A percentile compares a stretch with the other conserved stretches of the same genome.
Conservation (phyloP, 64 coral and sea anemone species). For the Montipora efflorescens region DNA sequence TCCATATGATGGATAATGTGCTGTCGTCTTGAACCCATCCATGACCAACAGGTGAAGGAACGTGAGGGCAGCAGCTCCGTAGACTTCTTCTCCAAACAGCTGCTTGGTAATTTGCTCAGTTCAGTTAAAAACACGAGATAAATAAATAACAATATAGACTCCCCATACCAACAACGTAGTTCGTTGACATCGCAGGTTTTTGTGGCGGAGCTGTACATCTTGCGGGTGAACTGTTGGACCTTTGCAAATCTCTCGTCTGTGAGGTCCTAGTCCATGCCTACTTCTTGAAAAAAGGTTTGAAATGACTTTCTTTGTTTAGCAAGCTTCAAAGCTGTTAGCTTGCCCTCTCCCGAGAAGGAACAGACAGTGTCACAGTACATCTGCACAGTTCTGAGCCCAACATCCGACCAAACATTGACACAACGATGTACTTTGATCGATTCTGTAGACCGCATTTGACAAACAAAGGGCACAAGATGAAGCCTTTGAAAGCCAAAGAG, state of each 20-base stretch:
- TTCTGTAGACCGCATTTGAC: background rate
- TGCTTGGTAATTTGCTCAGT: too few species aligned
- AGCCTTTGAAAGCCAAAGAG: background rate
- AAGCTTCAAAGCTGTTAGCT: constrained; percentile 13
- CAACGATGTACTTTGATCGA: constrained; percentile 3
- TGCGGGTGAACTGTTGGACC: constrained; percentile 8
- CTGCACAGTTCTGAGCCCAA: constrained; percentile 12
- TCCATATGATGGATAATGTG: too few species aligned
- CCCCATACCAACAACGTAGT: constrained; percentile 33
- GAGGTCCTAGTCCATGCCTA: constrained; percentile 28
- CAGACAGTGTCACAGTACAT: constrained; percentile 34
- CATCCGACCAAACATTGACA: constrained; percentile 7
- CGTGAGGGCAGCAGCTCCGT: too few species aligned
- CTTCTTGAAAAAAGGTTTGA: constrained; percentile 9
- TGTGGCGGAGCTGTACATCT: too few species aligned
- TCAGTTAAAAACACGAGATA: too few species aligned
- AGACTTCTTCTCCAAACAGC: too few species aligned
- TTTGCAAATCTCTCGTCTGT: constrained; percentile 1
- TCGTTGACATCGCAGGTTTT: too few species aligned
- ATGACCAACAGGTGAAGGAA: too few species aligned
- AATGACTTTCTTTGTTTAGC: background rate
- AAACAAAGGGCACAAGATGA: constrained; percentile 7
- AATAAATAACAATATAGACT: background rate
- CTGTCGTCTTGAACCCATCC: too few species aligned
- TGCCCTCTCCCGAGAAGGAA: constrained; percentile 42